Percentiles rank a stretch among this genome's conserved stretches.
Conservation (phyloP, 1,140 invertebrate genomes). For the Trachymyrmex cornetzi region DNA sequence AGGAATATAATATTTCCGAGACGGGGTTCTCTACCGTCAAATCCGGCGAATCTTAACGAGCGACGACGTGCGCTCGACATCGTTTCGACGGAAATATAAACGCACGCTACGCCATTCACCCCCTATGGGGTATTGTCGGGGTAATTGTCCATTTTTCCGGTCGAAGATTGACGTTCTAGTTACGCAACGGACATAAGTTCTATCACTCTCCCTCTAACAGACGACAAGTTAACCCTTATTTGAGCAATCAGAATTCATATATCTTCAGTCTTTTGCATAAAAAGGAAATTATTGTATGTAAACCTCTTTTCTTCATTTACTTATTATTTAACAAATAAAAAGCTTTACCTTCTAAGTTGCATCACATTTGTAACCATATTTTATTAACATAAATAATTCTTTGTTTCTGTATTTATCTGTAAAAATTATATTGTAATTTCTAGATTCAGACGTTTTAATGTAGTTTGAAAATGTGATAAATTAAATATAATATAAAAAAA, state of each 20-base stretch:
- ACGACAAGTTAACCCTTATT: conserved; percentile 28
- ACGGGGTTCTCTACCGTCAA: conserved; percentile 9
- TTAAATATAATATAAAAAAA: not conserved
- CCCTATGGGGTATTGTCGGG: not conserved
- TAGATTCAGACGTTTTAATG: not conserved
- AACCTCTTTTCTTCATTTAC: not conserved
- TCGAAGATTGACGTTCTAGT: conserved; percentile 44
- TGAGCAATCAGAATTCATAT: conserved; percentile 32
- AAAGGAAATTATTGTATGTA: not conserved
- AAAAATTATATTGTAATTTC: not conserved
- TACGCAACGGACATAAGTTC: not conserved
- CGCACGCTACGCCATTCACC: conserved; percentile 30
- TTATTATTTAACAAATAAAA: not conserved
- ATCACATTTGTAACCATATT: not conserved
- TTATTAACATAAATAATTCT: not conserved
- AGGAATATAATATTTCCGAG: conserved; percentile 65
- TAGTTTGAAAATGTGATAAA: not conserved
- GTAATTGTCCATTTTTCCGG: conserved; percentile 56
- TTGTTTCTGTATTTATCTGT: not conserved
- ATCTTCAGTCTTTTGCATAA: not conserved
- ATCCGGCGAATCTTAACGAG: conserved; percentile 6
- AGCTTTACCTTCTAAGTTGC: not conserved
- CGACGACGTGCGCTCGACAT: conserved; percentile 42
- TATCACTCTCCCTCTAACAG: not conserved
- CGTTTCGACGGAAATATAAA: conserved; percentile 56